Evolutionary conservation across 2,888 invertebrate genomes (phyloP), one percentile per base, ranked within the genome.

Genomic region (Ariolimax columbianus): DNA sequence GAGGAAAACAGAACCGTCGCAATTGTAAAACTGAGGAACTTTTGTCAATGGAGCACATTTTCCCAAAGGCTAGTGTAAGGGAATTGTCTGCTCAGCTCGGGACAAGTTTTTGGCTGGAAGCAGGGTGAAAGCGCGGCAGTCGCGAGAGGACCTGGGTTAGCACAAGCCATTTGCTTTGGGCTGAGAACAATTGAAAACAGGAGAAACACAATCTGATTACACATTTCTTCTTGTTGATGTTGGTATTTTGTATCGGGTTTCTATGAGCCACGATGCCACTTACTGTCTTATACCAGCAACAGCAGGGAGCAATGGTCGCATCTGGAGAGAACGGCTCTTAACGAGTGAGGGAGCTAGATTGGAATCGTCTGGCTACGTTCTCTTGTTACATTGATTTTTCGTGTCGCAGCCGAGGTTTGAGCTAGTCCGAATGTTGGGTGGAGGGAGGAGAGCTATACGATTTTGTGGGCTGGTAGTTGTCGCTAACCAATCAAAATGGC

Each of bases 371-470:
- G 38, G 55, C 78, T 30, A 23, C 30, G 33, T 38, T 38, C 40
- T 78, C 55, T 75, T 47, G 38, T 6, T 26, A 36, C 79, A 81
- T 72, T 81, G 70, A 81, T 81, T 72, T 81, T 72, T 72, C 81
- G 40, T 55, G 55, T 72, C 38, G 81, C 81, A 26, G 51, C 40
- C 43, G 23, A n/a, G 63, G 63, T 38, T 78, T 51, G 40, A 23
- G 66, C 43, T n/a, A n/a, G 70, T 70, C 43, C n/a, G 33, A 51
- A 55, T 47, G 14, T 36, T 23, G 33, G 38, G 70, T 38, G 79
- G 30, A 9, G 63, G 79, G 23, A 17, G 30, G 40, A 66, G 40
- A 14, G 23, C 17, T 30, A 17, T 26, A 72, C 19, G 72, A 72
- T 72, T 40, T 72, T 14, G 47, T 47, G 77, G 23, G 77, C 17